Evolutionary conservation across 2,888 invertebrate species (phyloP), one percentile per base, ranked within the genome.

Genomic region (Corbicula japonica): DNA sequence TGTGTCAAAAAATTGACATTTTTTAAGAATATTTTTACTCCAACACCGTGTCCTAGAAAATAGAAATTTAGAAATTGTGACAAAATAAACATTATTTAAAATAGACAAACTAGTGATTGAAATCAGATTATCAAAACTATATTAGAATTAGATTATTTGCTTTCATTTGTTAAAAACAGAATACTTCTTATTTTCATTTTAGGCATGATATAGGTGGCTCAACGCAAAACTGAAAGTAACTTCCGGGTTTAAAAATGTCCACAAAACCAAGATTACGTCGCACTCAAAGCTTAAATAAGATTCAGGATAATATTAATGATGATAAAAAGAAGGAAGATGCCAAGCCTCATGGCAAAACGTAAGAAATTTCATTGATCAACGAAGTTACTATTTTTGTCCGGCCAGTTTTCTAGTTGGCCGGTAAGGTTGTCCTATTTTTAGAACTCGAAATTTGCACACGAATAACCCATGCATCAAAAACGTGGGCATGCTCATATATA

Each of bases 321-420:
- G 81, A 79, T 34, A 83, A 83, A 35, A 83, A 81, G 54, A 86
- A 83, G 69, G 85, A 87, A 35, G 76, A 81, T 30, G 48, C 79
- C 8, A 80, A 80, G 54, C 86, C 86, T 32, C 83, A 83, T 48
- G 89, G 89, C 35, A 87, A 88, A 73, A 80, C 85, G 89, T 89
- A 79, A 88, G 88, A 86, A 52, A 34, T 48, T 21, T 46, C 26
- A n/a, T n/a, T n/a, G n/a, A n/a, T n/a, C n/a, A n/a, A n/a, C n/a
- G n/a, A n/a, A n/a, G n/a, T n/a, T n/a, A n/a, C n/a, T n/a, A n/a
- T n/a, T n/a, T n/a, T n/a, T n/a, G n/a, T n/a, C n/a, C n/a, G n/a
- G n/a, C n/a, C n/a, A n/a, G n/a, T n/a, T n/a, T n/a, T n/a, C n/a
- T n/a, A n/a, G n/a, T n/a, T n/a, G n/a, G n/a, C n/a, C n/a, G n/a